Evolutionary conservation across 2,113 vertebrate genomes (phyloP).

Genomic region (Ophthalmolycus amberensis): DNA sequence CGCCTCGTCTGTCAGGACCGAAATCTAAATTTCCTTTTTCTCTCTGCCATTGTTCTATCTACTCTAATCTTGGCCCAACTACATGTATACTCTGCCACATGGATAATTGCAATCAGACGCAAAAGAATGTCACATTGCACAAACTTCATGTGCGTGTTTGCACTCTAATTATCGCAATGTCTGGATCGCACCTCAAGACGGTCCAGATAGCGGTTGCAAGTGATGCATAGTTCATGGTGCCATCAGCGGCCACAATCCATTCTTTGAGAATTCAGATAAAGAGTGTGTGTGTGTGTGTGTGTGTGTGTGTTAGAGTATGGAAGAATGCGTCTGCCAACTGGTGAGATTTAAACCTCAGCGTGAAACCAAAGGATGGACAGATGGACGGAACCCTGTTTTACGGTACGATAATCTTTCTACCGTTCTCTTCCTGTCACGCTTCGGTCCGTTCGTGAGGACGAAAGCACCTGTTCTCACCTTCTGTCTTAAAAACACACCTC

Average conservation of each 20-base stretch:
- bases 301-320: neutral
- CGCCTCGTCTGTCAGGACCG: no score
- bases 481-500: conserved; percentile 32
- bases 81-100: neutral
- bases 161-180: neutral
- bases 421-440: conserved; percentile 16
- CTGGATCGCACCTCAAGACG: neutral
- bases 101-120: neutral
- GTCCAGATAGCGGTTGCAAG: neutral
- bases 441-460: neutral
- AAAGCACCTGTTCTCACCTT: conserved; percentile 37
- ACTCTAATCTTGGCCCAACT: no score
- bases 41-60: no score
- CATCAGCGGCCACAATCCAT: neutral
- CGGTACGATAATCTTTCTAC: conserved; percentile 23
- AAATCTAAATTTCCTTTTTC: no score
- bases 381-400: conserved; percentile 46
- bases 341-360: conserved; percentile 47
- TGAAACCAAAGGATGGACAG: conserved; percentile 56
- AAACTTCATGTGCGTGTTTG: neutral
- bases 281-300: neutral
- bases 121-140: neutral
- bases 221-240: neutral
- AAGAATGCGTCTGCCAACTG: conserved; percentile 25
- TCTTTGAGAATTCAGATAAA: neutral